Percentiles rank a stretch among this genome's conserved stretches.
These are phyloP conservation scores for Carabus problematicus DNA, from an alignment of 2,888 invertebrate species.

Conservation along the genomic window DNA sequence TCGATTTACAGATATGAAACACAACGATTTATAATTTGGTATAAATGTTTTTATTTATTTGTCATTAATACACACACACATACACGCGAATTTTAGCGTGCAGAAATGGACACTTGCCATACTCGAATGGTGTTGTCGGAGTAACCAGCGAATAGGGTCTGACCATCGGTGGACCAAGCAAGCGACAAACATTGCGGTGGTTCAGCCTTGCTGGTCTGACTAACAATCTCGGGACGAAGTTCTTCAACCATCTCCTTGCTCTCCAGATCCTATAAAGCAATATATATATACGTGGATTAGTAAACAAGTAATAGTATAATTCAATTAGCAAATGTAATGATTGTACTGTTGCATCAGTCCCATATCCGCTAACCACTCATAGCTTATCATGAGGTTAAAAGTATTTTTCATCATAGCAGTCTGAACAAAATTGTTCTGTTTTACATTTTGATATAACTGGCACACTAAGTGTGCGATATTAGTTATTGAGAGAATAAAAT, in stretches of 20 bases:
- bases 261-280: constrained; percentile 82
- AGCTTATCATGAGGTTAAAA: constrained; percentile 55
- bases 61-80: constrained; percentile 30
- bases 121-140: constrained; percentile 98
- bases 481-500: not conserved
- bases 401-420: constrained; percentile 50
- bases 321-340: not conserved
- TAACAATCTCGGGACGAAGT: constrained; percentile 93
- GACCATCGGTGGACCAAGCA: constrained; percentile 99
- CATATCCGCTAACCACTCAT: constrained; percentile 61
- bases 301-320: no score
- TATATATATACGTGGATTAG: not conserved
- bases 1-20: no score
- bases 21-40: constrained; percentile 23
- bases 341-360: constrained; percentile 53
- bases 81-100: constrained; percentile 65
- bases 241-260: constrained; percentile 99
- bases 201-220: constrained; percentile 80
- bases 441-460: not conserved
- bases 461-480: not conserved
- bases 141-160: constrained; percentile 98
- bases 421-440: not conserved
- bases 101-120: constrained; percentile 95
- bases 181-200: constrained; percentile 96
- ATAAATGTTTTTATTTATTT: constrained; percentile 27